Percentiles rank a stretch among this genome's conserved stretches.
Conservation (phyloP, 1,140 invertebrate species). For the Chionoecetes opilio region DNA sequence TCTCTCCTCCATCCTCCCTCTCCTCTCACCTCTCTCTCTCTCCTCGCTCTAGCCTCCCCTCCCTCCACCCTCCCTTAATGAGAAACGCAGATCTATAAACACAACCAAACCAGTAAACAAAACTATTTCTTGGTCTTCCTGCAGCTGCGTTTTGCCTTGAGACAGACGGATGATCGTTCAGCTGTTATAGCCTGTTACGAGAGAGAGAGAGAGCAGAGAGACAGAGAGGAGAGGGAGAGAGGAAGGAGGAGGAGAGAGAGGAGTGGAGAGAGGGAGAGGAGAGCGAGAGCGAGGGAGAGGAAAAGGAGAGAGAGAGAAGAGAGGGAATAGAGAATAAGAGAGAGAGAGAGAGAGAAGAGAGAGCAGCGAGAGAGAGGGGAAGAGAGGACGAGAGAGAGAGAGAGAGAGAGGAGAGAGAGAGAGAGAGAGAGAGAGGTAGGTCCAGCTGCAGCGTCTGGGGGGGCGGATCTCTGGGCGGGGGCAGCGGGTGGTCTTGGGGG, state of each 20-base stretch:
- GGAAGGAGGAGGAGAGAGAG: background rate
- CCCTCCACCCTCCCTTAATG: too few species aligned
- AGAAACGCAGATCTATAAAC: too few species aligned
- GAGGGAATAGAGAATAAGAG: background rate
- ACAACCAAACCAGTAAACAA: too few species aligned
- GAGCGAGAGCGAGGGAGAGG: background rate
- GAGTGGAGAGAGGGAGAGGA: background rate
- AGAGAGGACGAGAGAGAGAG: conserved; percentile 39
- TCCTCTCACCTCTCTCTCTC: too few species aligned
- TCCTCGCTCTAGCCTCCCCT: too few species aligned
- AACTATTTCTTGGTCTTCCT: too few species aligned
- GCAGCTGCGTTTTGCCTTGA: too few species aligned
- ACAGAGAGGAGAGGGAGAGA: background rate
- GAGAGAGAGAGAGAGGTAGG: conserved; percentile 1
- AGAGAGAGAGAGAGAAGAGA: background rate
- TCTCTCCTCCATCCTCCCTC: too few species aligned
- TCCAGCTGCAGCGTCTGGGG: background rate
- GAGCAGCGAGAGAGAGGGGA: background rate
- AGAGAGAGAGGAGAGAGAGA: conserved; percentile 7
- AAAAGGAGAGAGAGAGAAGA: background rate
- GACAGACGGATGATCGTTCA: too few species aligned
- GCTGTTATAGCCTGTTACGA: too few species aligned
- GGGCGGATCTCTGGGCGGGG: background rate
- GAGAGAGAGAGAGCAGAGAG: too few species aligned
- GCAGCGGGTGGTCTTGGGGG: background rate